phyloP scores from a whole-genome alignment of 2,888 invertebrate genomes.

The Suillia variegata region DNA sequence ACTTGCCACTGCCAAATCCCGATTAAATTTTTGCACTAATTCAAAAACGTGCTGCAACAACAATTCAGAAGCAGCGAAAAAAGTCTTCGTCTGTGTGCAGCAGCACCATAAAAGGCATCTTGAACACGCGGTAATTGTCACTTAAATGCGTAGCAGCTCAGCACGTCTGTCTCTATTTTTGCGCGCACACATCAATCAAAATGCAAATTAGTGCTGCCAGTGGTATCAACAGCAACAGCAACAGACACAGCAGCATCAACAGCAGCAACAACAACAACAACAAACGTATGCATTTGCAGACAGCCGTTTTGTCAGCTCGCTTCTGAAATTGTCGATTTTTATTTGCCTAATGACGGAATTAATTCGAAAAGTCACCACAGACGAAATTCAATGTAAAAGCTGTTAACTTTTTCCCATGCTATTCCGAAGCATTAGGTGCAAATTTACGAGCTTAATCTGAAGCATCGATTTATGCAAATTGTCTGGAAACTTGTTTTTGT shows the following conservation, averaged over 20 bases:
- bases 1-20: too few species aligned
- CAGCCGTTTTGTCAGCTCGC: background rate
- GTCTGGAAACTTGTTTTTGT: background rate
- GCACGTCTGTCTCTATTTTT: background rate
- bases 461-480: background rate
- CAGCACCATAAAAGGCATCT: slow-evolving; percentile 17
- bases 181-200: slow-evolving; percentile 11
- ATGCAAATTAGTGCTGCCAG: slow-evolving; percentile 8
- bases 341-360: background rate
- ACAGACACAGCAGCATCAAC: background rate
- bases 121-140: slow-evolving; percentile 18
- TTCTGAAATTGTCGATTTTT: background rate
- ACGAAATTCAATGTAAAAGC: background rate
- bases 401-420: too few species aligned
- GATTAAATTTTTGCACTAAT: background rate
- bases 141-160: slow-evolving; percentile 1
- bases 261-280: background rate
- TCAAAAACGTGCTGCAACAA: too few species aligned
- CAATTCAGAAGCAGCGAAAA: too few species aligned
- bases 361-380: too few species aligned
- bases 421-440: slow-evolving; percentile 39
- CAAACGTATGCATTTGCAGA: background rate
- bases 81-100: too few species aligned
- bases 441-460: slow-evolving; percentile 48
- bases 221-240: background rate